phyloP scores from a whole-genome alignment of 2,888 invertebrate species.

The Drosophila neonasuta region DNA sequence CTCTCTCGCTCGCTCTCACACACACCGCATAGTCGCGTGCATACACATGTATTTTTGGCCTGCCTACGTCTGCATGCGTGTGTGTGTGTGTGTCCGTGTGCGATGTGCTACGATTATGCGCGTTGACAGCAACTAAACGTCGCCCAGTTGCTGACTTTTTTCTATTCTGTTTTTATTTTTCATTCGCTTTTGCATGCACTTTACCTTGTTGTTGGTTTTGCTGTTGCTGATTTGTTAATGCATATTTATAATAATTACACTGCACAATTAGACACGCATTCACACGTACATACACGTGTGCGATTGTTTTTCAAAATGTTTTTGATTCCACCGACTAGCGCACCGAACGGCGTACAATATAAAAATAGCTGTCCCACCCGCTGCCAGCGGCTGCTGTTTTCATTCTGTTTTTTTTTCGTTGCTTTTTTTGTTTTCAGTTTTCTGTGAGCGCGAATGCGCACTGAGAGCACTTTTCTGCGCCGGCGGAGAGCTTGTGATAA shows the following conservation, averaged over 20 bases:
- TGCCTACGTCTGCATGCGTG: constrained; percentile 3
- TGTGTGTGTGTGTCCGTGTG: constrained; percentile 39
- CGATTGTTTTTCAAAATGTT: constrained; percentile 30
- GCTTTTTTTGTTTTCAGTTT: constrained; percentile 22
- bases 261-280: neutral
- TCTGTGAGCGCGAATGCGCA: constrained; percentile 65
- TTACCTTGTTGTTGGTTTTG: constrained; percentile 3
- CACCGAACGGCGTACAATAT: constrained; percentile 39
- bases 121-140: constrained; percentile 60
- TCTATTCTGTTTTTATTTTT: constrained; percentile 5
- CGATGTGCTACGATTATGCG: constrained; percentile 72
- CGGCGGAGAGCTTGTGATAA: constrained; percentile 65
- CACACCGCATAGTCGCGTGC: constrained; percentile 29
- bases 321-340: constrained; percentile 44
- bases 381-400: constrained; percentile 54
- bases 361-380: constrained; percentile 68
- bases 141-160: constrained; percentile 26
- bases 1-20: constrained; percentile 25
- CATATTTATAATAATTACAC: constrained; percentile 20
- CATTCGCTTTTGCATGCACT: constrained; percentile 18
- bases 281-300: constrained; percentile 41
- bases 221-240: constrained; percentile 21
- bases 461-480: constrained; percentile 65
- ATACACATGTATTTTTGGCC: constrained; percentile 8
- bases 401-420: constrained; percentile 34